Conservation (phyloP, 1,140 invertebrate genomes). For the Aphelinus atriplicis region DNA sequence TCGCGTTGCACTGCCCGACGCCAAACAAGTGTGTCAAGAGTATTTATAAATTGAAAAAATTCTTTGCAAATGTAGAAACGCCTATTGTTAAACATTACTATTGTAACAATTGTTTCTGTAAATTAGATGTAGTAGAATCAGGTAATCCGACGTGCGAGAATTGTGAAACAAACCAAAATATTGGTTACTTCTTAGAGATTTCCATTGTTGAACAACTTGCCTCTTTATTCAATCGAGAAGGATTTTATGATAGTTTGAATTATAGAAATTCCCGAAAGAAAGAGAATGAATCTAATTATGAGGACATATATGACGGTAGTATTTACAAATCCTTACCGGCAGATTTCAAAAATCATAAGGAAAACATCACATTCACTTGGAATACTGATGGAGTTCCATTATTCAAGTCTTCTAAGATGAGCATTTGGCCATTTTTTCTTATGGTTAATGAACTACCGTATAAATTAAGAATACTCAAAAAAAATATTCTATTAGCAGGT, state of each 20-base stretch:
- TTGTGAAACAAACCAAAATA: not conserved
- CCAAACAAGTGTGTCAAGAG: conserved; percentile 19
- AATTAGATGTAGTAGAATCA: not conserved
- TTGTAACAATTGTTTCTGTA: conserved; percentile 25
- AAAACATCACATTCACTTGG: conserved; percentile 20
- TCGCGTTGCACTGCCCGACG: conserved; percentile 22
- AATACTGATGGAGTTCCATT: not conserved
- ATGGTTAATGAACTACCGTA: conserved; percentile 19
- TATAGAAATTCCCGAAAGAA: not conserved
- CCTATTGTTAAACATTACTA: conserved; percentile 31
- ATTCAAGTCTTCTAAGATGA: conserved; percentile 15
- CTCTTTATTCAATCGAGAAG: conserved; percentile 31
- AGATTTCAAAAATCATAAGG: not conserved
- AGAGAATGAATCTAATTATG: not conserved
- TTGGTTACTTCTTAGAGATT: conserved; percentile 31
- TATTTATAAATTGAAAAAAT: conserved; percentile 34
- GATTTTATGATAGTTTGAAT: conserved; percentile 22
- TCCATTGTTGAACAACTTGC: conserved; percentile 36
- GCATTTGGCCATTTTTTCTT: conserved; percentile 11
- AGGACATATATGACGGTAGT: conserved; percentile 22
- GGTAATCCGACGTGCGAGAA: conserved; percentile 6
- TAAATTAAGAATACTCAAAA: not conserved
- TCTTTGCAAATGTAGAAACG: conserved; percentile 10
- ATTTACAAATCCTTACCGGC: not conserved
- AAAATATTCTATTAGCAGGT: conserved; percentile 5